Evolutionary conservation across 2,888 invertebrate species (phyloP).

Genomic region (Linnaemya vulpina): DNA sequence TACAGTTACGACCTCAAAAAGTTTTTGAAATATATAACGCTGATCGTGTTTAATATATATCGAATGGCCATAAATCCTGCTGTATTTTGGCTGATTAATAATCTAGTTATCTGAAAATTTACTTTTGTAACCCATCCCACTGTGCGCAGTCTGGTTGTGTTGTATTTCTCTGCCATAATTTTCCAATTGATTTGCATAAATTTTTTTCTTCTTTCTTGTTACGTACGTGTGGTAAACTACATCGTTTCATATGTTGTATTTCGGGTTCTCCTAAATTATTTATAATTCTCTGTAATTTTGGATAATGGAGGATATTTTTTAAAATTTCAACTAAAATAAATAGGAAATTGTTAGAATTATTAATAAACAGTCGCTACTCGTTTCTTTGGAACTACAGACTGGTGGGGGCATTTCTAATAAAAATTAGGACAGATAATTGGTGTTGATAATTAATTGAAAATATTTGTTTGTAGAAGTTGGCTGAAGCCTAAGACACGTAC

Average conservation of each 20-base stretch:
- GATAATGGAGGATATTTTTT: neutral
- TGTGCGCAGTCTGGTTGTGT: neutral
- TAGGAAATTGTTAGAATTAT: neutral
- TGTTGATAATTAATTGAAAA: neutral
- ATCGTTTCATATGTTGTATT: conserved; percentile 39
- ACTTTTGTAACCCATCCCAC: neutral
- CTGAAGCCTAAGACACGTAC: neutral
- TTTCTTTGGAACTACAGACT: neutral
- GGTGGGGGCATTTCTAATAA: neutral
- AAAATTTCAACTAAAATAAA: too few relatives aligned
- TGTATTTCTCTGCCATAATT: conserved; percentile 16
- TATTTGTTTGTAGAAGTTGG: neutral
- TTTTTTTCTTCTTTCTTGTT: neutral
- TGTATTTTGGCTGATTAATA: too few relatives aligned
- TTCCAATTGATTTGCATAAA: conserved; percentile 60
- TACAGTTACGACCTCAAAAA: too few relatives aligned
- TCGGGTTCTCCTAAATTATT: conserved; percentile 18
- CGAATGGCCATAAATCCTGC: too few relatives aligned
- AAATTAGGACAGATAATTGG: conserved; percentile 2
- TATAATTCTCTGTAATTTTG: conserved; percentile 30
- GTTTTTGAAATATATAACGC: too few relatives aligned
- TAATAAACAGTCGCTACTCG: neutral
- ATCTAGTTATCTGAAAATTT: too few relatives aligned
- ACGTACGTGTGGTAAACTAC: conserved; percentile 62
- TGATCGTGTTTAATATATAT: too few relatives aligned